Percentiles rank a stretch among this genome's conserved stretches.
phyloP scores from a whole-genome alignment of 2,797 vertebrate species.

The Brachymystax lenok region DNA sequence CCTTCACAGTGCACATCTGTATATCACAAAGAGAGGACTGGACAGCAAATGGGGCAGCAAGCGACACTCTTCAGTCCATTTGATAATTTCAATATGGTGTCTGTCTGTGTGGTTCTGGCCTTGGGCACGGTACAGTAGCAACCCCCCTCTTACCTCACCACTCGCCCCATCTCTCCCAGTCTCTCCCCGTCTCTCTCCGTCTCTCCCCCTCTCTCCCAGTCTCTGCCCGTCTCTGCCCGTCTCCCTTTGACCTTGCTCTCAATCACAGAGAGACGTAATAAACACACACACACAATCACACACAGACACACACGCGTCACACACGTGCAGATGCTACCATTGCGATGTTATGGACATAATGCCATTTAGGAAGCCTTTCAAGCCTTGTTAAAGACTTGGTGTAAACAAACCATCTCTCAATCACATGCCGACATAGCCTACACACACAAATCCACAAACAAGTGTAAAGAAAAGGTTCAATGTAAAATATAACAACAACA shows the following conservation, averaged over 20 bases:
- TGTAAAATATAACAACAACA: background rate
- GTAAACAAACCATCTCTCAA: background rate
- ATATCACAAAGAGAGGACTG: slow-evolving; percentile 64
- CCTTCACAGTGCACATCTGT: slow-evolving; percentile 62
- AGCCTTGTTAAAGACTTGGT: background rate
- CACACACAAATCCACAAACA: slow-evolving; percentile 5
- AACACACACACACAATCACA: slow-evolving; percentile 25
- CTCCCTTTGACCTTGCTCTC: slow-evolving; percentile 73
- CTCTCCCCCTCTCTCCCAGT: background rate
- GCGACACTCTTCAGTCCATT: slow-evolving; percentile 75
- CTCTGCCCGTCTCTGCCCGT: slow-evolving; percentile 14
- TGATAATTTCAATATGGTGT: slow-evolving; percentile 82
- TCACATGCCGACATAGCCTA: background rate
- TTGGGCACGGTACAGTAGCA: slow-evolving; percentile 64
- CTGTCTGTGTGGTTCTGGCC: slow-evolving; percentile 74
- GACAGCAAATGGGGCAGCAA: slow-evolving; percentile 71
- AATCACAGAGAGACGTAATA: slow-evolving; percentile 63
- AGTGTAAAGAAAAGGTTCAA: background rate
- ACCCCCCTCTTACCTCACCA: slow-evolving; percentile 31
- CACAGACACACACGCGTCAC: background rate
- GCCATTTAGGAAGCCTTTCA: slow-evolving; percentile 29
- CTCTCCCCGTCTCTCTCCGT: slow-evolving; percentile 23
- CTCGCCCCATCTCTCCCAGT: background rate
- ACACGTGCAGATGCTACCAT: slow-evolving; percentile 5
- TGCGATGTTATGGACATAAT: slow-evolving; percentile 28